Evolutionary conservation across 2,113 vertebrate genomes (phyloP), one percentile per base, ranked within the genome.

Genomic region (Clarias macrocephalus): DNA sequence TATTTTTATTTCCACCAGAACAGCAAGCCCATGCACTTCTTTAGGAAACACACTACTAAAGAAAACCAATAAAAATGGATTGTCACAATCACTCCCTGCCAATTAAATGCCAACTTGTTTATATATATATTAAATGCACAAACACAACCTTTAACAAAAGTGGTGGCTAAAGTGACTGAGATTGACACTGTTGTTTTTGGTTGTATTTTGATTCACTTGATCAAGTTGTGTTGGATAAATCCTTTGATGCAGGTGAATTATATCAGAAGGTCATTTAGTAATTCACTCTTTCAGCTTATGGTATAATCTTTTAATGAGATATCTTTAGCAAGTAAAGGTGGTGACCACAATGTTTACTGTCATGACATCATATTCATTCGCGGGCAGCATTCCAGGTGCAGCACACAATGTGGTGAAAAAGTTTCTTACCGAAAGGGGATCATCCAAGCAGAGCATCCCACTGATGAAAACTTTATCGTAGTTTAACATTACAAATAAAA

Each of bases 371-470:
- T 80, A 79, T 83, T 90, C 87, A 92, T 89, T 91, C 88, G 56
- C 59, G 89, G 28, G 72, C 82, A 81, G 87, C 84, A 85, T 62
- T 92, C 83, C 85, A 88, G 68, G 59, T 85, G 73, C 70, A 70
- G 88, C 82, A 57, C 83, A 88, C 83, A 87, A n/a, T 88, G 30
- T 75, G 90, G 91, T 91, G 91, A 90, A 6, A 79, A 52, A 56
- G 23, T 66, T 2, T 82, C 37, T 80, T 59, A 68, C 62, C 52
- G 18, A 70, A 70, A n/a, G 37, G 48, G 85, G 28, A 80, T 25
- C 30, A 54, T 84, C 83, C 54, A 85, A 85, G 84, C 28, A 83
- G 75, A 87, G 83, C 65, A 65, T 54, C 52, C 80, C 76, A 84
- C 73, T 79, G 57, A 89, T 23, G 19, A 85, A 76, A 85, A 48